phyloP scores from a whole-genome alignment of 2,113 vertebrate genomes.

The Hydrolagus affinis region DNA sequence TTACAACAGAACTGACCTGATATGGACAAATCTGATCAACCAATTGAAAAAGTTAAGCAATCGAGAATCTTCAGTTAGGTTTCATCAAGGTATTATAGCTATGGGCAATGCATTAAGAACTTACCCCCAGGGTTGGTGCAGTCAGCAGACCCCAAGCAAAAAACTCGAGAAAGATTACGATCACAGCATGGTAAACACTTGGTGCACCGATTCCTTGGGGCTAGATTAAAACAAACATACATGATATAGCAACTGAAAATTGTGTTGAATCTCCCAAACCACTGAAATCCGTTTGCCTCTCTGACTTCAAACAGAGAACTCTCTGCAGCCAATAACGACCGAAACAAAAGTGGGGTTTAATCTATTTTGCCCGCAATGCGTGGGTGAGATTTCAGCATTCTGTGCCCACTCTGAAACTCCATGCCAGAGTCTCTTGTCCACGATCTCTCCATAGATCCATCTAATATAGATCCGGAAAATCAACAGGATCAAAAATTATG shows the following conservation, averaged over 20 bases:
- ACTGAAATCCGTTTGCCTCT: neutral
- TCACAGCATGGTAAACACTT: constrained; percentile 82
- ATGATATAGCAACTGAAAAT: neutral
- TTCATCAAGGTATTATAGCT: neutral
- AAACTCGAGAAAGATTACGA: constrained; percentile 83
- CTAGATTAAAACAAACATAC: constrained; percentile 44
- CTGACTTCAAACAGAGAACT: too few species aligned
- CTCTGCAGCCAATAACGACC: too few species aligned
- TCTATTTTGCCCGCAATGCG: too few species aligned
- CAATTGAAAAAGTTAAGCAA: neutral
- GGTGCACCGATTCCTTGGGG: constrained; percentile 80
- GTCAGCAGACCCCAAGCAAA: constrained; percentile 82
- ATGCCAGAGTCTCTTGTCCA: too few species aligned
- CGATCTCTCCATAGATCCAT: too few species aligned
- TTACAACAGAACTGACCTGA: neutral
- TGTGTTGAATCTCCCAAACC: neutral
- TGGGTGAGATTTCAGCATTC: too few species aligned
- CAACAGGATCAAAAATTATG: too few species aligned
- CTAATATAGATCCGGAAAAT: too few species aligned
- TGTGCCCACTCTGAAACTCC: too few species aligned
- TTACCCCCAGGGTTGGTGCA: constrained; percentile 75
- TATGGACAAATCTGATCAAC: neutral
- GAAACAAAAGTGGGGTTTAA: too few species aligned
- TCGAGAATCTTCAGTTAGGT: neutral
- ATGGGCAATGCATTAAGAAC: constrained; percentile 34